phyloP scores from a whole-genome alignment of 2,797 vertebrate genomes.

The Peromyscus aztecus region DNA sequence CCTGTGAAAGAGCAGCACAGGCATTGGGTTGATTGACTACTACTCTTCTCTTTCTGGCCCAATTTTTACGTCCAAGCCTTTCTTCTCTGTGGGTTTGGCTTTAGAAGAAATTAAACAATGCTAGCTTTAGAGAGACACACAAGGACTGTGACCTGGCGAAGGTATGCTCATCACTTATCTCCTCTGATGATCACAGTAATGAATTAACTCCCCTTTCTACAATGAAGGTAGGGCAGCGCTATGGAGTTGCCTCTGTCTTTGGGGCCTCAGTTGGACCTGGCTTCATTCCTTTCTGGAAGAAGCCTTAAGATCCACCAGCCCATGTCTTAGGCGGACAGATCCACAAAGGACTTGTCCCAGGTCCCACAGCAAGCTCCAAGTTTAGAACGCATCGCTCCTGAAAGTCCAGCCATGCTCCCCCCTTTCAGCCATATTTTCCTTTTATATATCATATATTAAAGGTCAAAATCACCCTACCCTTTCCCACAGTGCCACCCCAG shows the following conservation, averaged over 20 bases:
- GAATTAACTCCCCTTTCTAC: background rate
- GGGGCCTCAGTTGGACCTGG: background rate
- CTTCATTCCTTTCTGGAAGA: background rate
- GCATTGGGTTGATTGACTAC: background rate
- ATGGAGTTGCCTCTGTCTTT: background rate
- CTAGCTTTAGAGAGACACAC: background rate
- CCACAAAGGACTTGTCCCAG: background rate
- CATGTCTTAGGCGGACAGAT: background rate
- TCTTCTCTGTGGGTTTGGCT: constrained; percentile 11
- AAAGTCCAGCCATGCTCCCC: background rate
- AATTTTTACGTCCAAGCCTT: background rate
- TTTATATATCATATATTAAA: background rate
- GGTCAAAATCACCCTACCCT: background rate
- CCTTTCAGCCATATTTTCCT: background rate
- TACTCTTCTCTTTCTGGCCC: background rate
- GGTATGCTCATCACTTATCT: background rate
- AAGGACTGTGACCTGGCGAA: background rate
- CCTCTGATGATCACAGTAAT: background rate
- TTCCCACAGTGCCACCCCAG: background rate
- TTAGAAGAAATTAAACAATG: background rate
- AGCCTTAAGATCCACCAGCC: background rate
- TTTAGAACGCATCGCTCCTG: background rate
- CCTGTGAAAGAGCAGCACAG: background rate
- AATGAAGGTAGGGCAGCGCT: background rate
- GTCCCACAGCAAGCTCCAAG: background rate